Evolutionary conservation across 2,797 vertebrate genomes (phyloP), one percentile per base, ranked within the genome.

Genomic region (Silurus lanzhouensis): DNA sequence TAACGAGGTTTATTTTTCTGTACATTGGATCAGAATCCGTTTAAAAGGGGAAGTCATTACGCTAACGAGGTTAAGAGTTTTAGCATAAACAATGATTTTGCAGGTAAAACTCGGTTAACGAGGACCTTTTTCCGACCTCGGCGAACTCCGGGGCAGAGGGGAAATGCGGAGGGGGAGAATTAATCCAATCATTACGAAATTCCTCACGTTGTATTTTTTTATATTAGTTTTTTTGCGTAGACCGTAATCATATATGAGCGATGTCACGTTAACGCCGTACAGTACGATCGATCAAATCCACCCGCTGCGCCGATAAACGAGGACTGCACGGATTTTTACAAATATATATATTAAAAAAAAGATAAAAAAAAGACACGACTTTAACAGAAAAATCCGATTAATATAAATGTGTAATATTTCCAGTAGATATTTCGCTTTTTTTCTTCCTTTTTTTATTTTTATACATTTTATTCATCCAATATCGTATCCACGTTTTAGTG

Each of bases 21-120:
- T 90, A 92, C 91, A 91, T 89, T 88, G 90, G 91, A 92, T 92
- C 89, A 87, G 91, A 93, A 93, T 93, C 91, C 92, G 93, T 90
- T 94, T 94, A 94, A 94, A 89, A 85, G 52, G 91, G 93, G 93
- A 94, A 93, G 93, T 94, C 93, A 92, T 95, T 94, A 93, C 86
- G 91, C 89, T 94, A 93, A 93, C 92, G 87, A 82, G 90, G 92
- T 94, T 94, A 93, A 90, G 82, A 89, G 88, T 63, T 91, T 90
- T 91, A 91, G 90, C 91, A 86, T 87, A 91, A 86, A 89, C 89
- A 90, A 90, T 87, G 86, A 84, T 88, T 82, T 86, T 88, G 88
- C 91, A 91, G 91, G 89, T 91, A 90, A 90, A 88, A 87, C 75
- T 82, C 70, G 48, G 48, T 78, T 87, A 87, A 87, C 89, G 75